phyloP scores from a whole-genome alignment of 1,140 invertebrate genomes.

The Hycleus phaleratus region DNA sequence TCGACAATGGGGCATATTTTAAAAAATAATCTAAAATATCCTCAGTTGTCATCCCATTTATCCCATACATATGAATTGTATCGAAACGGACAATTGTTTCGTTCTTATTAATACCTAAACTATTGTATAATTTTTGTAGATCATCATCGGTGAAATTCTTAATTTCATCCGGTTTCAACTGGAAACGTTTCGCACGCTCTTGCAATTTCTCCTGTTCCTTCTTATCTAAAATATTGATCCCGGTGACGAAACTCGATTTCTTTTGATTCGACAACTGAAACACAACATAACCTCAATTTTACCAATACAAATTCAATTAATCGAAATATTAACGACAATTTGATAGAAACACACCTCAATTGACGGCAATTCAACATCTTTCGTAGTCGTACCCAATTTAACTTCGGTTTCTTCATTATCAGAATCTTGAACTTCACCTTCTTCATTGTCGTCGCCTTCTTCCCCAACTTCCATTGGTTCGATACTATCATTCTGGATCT shows the following conservation, averaged over 20 bases:
- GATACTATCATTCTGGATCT: conserved; percentile 34
- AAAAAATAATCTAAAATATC: conserved; percentile 74
- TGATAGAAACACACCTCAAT: conserved; percentile 1
- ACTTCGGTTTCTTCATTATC: conserved; percentile 28
- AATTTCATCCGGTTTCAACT: conserved; percentile 48
- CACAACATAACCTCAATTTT: conserved; percentile 2
- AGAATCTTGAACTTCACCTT: conserved; percentile 45
- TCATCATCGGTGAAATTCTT: conserved; percentile 48
- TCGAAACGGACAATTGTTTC: conserved; percentile 60
- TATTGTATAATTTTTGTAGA: conserved; percentile 55
- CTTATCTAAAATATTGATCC: conserved; percentile 54
- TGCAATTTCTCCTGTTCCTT: conserved; percentile 55
- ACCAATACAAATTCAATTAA: too few relatives aligned
- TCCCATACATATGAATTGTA: conserved; percentile 65
- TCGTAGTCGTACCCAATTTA: not conserved
- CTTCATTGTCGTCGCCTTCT: conserved; percentile 41
- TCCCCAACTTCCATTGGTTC: conserved; percentile 31
- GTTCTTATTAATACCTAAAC: conserved; percentile 56
- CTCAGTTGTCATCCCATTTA: conserved; percentile 64
- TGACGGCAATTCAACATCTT: not conserved
- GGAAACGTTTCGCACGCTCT: conserved; percentile 63
- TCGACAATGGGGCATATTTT: conserved; percentile 60
- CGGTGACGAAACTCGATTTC: conserved; percentile 43
- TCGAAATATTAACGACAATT: too few relatives aligned
- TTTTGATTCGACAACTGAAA: conserved; percentile 41